Evolutionary conservation across 2,113 vertebrate species (phyloP).

Genomic region (Jaculus jaculus): DNA sequence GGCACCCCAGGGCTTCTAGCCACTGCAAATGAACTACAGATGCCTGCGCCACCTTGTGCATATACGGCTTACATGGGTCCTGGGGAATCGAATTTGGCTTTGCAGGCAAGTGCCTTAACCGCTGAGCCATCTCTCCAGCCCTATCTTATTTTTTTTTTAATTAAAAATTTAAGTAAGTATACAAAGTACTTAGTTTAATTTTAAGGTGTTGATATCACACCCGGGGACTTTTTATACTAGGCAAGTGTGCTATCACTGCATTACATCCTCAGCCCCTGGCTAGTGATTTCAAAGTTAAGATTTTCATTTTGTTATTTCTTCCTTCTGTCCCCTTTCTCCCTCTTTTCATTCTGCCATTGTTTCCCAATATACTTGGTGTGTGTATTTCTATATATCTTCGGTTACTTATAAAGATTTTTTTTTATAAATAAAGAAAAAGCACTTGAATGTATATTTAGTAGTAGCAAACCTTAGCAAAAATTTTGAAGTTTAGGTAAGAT

Average conservation of each 20-base stretch:
- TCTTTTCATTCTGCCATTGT: neutral
- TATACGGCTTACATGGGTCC: no score
- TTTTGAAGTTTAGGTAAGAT: conserved; percentile 5
- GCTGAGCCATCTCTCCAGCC: no score
- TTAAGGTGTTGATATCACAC: neutral
- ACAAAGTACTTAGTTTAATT: neutral
- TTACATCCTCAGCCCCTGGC: neutral
- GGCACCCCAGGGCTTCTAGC: no score
- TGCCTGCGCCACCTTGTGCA: no score
- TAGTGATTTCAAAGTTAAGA: neutral
- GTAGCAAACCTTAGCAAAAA: neutral
- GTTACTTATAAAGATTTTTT: neutral
- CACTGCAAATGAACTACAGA: no score
- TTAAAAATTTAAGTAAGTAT: neutral
- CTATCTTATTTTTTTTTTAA: no score
- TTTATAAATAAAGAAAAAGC: neutral
- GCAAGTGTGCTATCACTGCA: neutral
- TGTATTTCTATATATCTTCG: neutral
- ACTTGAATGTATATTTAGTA: conserved; percentile 5
- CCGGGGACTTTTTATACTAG: neutral
- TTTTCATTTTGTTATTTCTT: neutral
- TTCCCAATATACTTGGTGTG: neutral
- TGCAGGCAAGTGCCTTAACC: no score
- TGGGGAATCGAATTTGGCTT: no score
- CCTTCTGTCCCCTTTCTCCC: neutral